phyloP scores from a whole-genome alignment of 2,113 vertebrate species.

The Lanius collurio region DNA sequence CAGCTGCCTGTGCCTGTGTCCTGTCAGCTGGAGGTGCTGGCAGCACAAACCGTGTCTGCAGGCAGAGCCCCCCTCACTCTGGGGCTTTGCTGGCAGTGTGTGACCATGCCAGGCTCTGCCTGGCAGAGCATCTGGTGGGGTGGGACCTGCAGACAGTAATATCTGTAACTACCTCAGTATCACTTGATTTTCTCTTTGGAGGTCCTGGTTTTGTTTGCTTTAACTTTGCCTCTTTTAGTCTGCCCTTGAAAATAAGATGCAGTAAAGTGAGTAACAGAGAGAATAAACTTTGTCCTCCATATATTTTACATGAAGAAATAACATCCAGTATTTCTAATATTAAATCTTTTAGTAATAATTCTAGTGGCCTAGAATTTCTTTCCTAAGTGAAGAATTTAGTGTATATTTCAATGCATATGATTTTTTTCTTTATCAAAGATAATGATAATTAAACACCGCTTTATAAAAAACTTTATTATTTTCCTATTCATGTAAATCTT shows the following conservation, averaged over 20 bases:
- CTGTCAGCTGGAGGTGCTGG: background rate
- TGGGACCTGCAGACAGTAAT: background rate
- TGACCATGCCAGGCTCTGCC: background rate
- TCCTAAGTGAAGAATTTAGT: background rate
- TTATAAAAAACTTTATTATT: accelerated
- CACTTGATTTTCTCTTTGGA: background rate
- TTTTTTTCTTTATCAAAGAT: background rate
- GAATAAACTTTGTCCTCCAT: background rate
- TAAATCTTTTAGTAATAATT: background rate
- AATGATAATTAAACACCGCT: background rate
- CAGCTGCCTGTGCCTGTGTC: background rate
- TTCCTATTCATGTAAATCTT: background rate
- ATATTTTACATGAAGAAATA: background rate
- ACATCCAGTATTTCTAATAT: background rate
- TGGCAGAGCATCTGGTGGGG: background rate
- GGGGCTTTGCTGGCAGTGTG: background rate
- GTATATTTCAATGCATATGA: background rate
- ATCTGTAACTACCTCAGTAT: background rate
- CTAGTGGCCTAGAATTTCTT: background rate
- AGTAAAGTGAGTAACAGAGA: background rate
- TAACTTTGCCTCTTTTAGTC: background rate
- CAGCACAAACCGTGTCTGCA: background rate
- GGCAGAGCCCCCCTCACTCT: background rate
- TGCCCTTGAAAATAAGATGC: background rate
- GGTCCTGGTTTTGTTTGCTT: background rate